Evolutionary conservation across 2,888 invertebrate genomes (phyloP).

Genomic region (Mesoligia furuncula): DNA sequence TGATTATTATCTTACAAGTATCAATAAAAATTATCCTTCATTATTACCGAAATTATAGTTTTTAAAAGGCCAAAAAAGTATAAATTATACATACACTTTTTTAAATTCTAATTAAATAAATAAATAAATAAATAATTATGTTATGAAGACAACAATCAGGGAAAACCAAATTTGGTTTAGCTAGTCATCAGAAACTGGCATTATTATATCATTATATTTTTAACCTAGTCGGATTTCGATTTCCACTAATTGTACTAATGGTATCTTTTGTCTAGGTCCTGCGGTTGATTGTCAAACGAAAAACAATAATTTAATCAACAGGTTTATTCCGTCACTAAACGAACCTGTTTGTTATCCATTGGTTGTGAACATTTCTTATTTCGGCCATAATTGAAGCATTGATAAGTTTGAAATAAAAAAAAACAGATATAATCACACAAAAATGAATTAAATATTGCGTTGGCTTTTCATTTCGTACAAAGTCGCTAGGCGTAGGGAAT

Average conservation of each 20-base stretch:
- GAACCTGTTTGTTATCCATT: conserved; percentile 13
- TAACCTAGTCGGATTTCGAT: background rate
- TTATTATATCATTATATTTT: background rate
- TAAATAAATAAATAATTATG: too few relatives aligned
- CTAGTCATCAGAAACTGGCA: background rate
- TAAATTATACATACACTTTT: background rate
- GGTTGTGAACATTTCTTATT: conserved; percentile 7
- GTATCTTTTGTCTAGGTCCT: background rate
- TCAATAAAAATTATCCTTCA: background rate
- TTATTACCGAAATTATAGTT: too few relatives aligned
- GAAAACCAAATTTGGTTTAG: background rate
- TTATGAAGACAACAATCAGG: background rate
- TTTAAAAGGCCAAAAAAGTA: too few relatives aligned
- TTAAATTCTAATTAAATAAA: too few relatives aligned
- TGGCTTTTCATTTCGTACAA: conserved; percentile 18
- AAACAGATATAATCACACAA: background rate
- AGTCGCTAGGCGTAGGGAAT: conserved; percentile 38
- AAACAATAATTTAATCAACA: conserved; percentile 15
- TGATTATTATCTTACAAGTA: background rate
- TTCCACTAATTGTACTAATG: conserved; percentile 2
- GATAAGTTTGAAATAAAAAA: background rate
- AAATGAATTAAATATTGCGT: conserved; percentile 20
- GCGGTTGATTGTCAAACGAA: background rate
- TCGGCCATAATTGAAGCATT: background rate
- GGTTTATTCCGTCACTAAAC: conserved; percentile 1